Percentiles rank a stretch among this genome's conserved stretches.
Conservation (phyloP, 2,888 invertebrate genomes). For the Ophion ventricosus region DNA sequence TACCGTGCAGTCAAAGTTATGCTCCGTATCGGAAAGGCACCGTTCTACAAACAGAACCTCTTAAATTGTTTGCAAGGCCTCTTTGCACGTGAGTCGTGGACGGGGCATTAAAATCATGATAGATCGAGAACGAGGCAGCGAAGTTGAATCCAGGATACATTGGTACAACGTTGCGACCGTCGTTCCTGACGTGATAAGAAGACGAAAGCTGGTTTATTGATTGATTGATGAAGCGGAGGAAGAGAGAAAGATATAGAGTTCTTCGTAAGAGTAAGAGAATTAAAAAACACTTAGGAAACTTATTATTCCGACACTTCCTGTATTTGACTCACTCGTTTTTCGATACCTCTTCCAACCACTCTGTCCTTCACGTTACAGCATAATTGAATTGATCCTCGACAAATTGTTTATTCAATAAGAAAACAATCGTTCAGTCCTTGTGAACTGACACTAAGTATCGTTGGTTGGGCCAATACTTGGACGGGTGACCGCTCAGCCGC, state of each 20-base stretch:
- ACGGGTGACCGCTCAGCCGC: too few relatives aligned
- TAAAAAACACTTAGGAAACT: neutral
- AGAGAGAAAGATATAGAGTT: neutral
- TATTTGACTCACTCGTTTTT: neutral
- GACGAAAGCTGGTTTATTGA: neutral
- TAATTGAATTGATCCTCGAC: neutral
- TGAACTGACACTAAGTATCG: too few relatives aligned
- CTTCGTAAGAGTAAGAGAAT: neutral
- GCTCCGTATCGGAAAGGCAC: neutral
- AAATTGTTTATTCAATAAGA: neutral
- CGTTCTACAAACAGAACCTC: neutral
- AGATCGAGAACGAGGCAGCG: neutral
- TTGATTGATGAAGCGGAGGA: neutral
- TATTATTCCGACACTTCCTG: neutral
- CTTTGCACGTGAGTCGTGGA: neutral
- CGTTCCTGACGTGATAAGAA: neutral
- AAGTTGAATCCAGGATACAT: neutral
- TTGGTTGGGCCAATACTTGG: too few relatives aligned
- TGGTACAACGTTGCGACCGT: neutral
- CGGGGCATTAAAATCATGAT: neutral
- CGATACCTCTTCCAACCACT: neutral
- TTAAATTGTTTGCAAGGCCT: constrained; percentile 23
- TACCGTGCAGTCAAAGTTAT: constrained; percentile 2
- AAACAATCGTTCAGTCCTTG: neutral
- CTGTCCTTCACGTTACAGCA: neutral